Evolutionary conservation across 1,140 invertebrate genomes (phyloP).

Genomic region (Trypoxylus dichotomus): DNA sequence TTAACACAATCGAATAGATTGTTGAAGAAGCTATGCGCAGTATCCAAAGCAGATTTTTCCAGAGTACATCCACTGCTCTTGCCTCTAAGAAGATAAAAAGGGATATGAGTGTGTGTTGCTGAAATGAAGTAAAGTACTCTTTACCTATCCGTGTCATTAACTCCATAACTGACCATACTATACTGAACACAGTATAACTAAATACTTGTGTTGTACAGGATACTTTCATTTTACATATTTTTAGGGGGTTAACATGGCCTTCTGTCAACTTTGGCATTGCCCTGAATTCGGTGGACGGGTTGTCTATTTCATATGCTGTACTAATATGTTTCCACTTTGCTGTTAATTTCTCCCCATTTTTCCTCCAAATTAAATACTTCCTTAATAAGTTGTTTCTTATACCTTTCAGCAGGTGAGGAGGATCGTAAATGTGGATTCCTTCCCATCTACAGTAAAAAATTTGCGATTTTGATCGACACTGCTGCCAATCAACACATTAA

Average conservation of each 20-base stretch:
- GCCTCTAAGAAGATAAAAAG: not conserved
- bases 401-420: too few relatives aligned
- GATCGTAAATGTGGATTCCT: conserved; percentile 17
- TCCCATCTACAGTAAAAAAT: conserved; percentile 2
- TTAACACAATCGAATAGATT: not conserved
- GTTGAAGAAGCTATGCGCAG: not conserved
- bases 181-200: too few relatives aligned
- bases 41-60: conserved; percentile 28
- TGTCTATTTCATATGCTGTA: conserved; percentile 1
- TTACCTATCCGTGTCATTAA: not conserved
- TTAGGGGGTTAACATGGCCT: conserved; percentile 31
- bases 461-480: not conserved
- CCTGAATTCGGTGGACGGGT: conserved; percentile 10
- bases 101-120: not conserved
- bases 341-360: not conserved
- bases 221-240: conserved; percentile 44
- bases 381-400: conserved; percentile 34
- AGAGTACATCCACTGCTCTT: not conserved
- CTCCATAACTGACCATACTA: conserved; percentile 38
- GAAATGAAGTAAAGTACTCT: not conserved
- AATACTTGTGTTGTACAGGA: conserved; percentile 43
- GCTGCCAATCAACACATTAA: too few relatives aligned
- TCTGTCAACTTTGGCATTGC: conserved; percentile 36
- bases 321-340: not conserved
- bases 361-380: conserved; percentile 33